Evolutionary conservation across 2,888 invertebrate species (phyloP), one percentile per base, ranked within the genome.

Genomic region (Drosophila niveifrons): DNA sequence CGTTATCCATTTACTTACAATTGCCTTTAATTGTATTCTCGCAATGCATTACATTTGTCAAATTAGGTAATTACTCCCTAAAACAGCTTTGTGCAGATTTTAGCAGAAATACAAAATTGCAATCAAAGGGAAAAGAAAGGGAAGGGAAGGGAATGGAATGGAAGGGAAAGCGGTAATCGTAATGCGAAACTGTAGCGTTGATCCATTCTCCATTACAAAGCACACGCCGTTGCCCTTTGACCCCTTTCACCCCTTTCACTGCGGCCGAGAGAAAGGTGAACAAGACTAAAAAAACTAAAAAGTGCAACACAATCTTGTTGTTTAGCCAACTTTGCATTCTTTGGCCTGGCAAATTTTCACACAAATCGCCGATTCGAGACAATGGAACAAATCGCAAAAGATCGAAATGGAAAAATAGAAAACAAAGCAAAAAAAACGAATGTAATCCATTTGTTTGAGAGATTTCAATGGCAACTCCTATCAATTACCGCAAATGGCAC

Each of bases 401-500:
- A 23, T 23, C 23, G 23, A 23, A 23, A 23, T 23, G 23, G 23
- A 23, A 23, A 23, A 23, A 4, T 4, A 23, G 4, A 23, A 23
- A 2, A 6, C 23, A 23, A 23, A 47, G 13, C 2, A 15, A n/a
- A 4, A 18, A 23, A 36, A 36, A 23, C 23, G 23, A 23, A 18
- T 39, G 39, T 39, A 39, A 39, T 39, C 11, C 3, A 17, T n/a
- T 31, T 34, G 10, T 28, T n/a, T 17, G 18, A 10, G 29, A 31
- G 43, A 34, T 15, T 23, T 11, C 28, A 29, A 17, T 64, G 73
- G 58, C 63, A 73, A 76, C 73, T 72, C 74, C 63, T 86, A 83
- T 83, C 82, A 86, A 83, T 83, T 83, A 83, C 82, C 82, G 67
- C 82, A 83, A 83, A 83, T 86, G 86, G 79, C 82, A 83, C 82